Percentiles rank a stretch among this genome's conserved stretches.
Conservation (phyloP, 1,140 invertebrate species). For the Platyscapa corneri region DNA sequence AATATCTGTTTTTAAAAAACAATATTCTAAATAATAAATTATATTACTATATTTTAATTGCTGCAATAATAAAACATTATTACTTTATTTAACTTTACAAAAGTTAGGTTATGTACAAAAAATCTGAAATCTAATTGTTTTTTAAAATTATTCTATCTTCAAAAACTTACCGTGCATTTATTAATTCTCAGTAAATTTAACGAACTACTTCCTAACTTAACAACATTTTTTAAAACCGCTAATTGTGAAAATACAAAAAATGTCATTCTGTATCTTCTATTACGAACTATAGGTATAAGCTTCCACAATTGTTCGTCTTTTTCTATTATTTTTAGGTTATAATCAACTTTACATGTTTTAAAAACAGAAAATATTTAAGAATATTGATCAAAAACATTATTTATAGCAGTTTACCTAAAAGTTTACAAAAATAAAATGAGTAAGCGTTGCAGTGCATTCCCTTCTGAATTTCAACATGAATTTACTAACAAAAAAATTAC, state of each 20-base stretch:
- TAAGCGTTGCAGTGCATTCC: constrained; percentile 6
- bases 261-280: constrained; percentile 6
- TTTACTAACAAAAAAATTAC: constrained; percentile 9
- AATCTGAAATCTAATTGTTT: neutral
- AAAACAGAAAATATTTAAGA: neutral
- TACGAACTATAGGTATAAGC: neutral
- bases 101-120: constrained; percentile 31
- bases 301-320: neutral
- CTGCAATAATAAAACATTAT: neutral
- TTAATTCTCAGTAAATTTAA: constrained; percentile 26
- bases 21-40: neutral
- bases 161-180: constrained; percentile 38
- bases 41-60: neutral
- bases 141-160: neutral
- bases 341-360: neutral
- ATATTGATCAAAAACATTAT: neutral
- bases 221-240: constrained; percentile 36
- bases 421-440: constrained; percentile 34
- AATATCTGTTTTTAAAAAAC: neutral
- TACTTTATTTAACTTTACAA: neutral
- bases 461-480: constrained; percentile 28
- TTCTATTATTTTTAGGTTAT: constrained; percentile 37
- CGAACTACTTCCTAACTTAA: constrained; percentile 16
- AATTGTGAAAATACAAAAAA: constrained; percentile 44
- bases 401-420: neutral